A percentile compares a stretch with the other conserved stretches of the same genome.
These are phyloP conservation scores for Masticophis lateralis DNA, from an alignment of 2,797 vertebrate genomes.

Conservation along the genomic window DNA sequence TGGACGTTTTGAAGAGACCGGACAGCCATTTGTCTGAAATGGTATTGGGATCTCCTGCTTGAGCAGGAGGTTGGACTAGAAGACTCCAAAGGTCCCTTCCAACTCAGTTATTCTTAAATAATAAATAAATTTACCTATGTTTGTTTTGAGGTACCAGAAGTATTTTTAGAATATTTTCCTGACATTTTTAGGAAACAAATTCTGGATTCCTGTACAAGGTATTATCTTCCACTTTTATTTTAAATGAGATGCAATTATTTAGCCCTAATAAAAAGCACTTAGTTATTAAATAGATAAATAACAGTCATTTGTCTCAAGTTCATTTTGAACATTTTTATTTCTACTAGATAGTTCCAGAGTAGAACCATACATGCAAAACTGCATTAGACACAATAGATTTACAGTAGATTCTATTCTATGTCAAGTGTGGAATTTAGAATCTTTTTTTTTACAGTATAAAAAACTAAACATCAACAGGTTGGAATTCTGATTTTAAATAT, in stretches of 20 bases:
- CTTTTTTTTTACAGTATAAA: slow-evolving; percentile 61
- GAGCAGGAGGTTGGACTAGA: background rate
- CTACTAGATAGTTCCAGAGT: slow-evolving; percentile 66
- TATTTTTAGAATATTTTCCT: background rate
- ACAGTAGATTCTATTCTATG: slow-evolving; percentile 71
- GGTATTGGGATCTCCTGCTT: background rate
- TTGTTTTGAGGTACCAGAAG: background rate
- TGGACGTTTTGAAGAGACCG: background rate
- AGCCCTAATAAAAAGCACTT: background rate
- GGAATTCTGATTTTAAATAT: slow-evolving; percentile 55
- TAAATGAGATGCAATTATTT: background rate
- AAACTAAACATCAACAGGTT: slow-evolving; percentile 63
- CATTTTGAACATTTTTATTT: slow-evolving; percentile 62
- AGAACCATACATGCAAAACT: slow-evolving; percentile 72
- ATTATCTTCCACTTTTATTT: background rate
- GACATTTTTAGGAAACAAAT: background rate
- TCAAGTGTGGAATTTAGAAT: slow-evolving; percentile 69
- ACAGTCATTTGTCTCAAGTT: background rate
- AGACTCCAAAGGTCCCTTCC: background rate
- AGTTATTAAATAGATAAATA: background rate
- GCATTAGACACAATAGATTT: slow-evolving; percentile 70
- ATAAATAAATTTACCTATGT: background rate
- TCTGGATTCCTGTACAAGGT: background rate
- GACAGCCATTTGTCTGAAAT: background rate
- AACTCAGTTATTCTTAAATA: background rate